A percentile compares a stretch with the other conserved stretches of the same genome.
phyloP scores from a whole-genome alignment of 37 sponge, comb jelly and placozoan species.

The Chondrilla cf. caribensis region DNA sequence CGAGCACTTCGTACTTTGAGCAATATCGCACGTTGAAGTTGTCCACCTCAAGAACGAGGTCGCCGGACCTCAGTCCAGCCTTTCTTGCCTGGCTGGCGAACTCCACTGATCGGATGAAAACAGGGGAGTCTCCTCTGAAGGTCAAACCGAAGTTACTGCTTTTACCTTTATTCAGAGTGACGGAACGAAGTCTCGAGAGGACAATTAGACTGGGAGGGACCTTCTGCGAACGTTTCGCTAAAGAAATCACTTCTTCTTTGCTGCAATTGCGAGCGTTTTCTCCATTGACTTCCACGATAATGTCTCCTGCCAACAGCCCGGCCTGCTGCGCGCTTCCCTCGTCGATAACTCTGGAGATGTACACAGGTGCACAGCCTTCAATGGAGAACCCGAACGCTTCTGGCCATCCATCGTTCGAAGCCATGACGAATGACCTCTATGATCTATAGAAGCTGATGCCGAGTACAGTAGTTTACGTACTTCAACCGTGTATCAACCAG shows the following conservation, averaged over 20 bases:
- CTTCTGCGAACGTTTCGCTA: conserved; percentile 38
- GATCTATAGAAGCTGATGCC: too few relatives aligned
- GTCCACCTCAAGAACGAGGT: conserved; percentile 74
- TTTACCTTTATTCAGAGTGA: conserved; percentile 19
- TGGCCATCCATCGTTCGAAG: conserved; percentile 85
- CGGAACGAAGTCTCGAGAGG: conserved; percentile 53
- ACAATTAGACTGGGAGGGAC: conserved; percentile 79
- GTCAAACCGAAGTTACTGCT: conserved; percentile 64
- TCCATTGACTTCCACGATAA: conserved; percentile 71
- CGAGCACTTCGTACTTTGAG: conserved; percentile 48
- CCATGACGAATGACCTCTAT: conserved; percentile 21
- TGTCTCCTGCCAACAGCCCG: conserved; percentile 72
- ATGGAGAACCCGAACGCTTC: conserved; percentile 86
- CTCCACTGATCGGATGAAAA: conserved; percentile 83
- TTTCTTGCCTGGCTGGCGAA: conserved; percentile 54
- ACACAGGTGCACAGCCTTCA: conserved; percentile 48
- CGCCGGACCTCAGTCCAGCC: conserved; percentile 83
- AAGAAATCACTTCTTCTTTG: conserved; percentile 40
- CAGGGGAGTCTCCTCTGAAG: conserved; percentile 69
- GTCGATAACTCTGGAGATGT: conserved; percentile 57
- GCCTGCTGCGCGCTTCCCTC: conserved; percentile 72
- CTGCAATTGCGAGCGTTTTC: conserved; percentile 58
- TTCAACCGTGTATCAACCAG: too few relatives aligned
- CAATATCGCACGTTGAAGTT: conserved; percentile 44
- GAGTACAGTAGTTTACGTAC: too few relatives aligned